phyloP scores from a whole-genome alignment of 1,140 invertebrate genomes.

The Drosophila navojoa region DNA sequence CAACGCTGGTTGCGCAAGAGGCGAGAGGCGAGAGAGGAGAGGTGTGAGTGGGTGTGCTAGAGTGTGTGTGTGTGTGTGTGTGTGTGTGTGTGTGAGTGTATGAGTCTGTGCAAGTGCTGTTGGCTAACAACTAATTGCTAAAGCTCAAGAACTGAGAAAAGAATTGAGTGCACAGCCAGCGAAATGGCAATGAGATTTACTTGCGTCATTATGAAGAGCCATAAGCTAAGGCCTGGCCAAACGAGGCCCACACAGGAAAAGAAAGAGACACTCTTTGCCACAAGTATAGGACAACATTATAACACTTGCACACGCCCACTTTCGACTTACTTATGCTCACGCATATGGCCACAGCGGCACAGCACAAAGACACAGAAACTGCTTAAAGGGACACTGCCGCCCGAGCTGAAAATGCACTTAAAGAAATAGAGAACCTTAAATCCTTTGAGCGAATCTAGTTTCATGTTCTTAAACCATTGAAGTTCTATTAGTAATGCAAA shows the following conservation, averaged over 20 bases:
- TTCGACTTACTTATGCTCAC: constrained; percentile 49
- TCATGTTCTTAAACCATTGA: neutral
- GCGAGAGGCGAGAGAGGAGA: neutral
- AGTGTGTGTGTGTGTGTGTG: neutral
- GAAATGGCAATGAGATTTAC: constrained; percentile 74
- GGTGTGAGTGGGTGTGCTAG: neutral
- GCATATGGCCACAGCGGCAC: constrained; percentile 27
- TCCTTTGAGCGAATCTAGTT: neutral
- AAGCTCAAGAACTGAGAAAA: constrained; percentile 32
- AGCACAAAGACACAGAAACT: constrained; percentile 2
- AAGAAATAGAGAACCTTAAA: neutral
- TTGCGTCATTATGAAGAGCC: constrained; percentile 65
- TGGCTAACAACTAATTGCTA: constrained; percentile 69
- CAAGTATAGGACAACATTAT: constrained; percentile 42
- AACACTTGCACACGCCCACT: constrained; percentile 61
- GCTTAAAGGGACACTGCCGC: neutral
- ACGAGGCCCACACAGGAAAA: neutral
- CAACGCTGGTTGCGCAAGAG: constrained; percentile 21
- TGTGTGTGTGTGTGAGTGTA: neutral
- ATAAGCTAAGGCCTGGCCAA: constrained; percentile 35
- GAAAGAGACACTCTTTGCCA: constrained; percentile 7
- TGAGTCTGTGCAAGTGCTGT: constrained; percentile 27
- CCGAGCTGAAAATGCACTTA: constrained; percentile 7
- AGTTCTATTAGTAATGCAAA: too few relatives aligned
- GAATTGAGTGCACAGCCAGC: constrained; percentile 58